Conservation (phyloP, 2,797 vertebrate genomes). For the Scleropages formosus region DNA sequence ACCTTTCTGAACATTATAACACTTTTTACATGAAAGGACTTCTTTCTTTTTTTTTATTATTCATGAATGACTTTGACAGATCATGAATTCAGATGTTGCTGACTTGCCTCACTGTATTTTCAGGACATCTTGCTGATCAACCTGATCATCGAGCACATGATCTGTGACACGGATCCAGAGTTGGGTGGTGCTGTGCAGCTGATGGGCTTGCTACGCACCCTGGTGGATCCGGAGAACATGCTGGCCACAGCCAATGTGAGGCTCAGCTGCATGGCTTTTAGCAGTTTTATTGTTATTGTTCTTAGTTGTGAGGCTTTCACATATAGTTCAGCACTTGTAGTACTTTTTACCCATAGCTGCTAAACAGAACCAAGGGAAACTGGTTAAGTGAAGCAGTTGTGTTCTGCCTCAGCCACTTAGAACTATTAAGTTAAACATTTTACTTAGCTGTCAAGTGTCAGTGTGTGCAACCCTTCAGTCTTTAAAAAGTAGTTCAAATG, state of each 20-base stretch:
- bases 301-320: neutral
- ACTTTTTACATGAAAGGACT: too few relatives aligned
- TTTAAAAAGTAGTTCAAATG: neutral
- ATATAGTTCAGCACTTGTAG: neutral
- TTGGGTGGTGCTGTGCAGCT: conserved; percentile 96
- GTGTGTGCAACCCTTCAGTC: too few relatives aligned
- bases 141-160: conserved; percentile 99
- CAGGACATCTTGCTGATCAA: conserved; percentile 98
- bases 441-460: too few relatives aligned
- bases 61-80: too few relatives aligned
- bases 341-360: neutral
- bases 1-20: too few relatives aligned
- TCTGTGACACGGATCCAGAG: conserved; percentile 98
- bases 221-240: conserved; percentile 99
- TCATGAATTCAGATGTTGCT: too few relatives aligned
- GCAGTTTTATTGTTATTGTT: neutral
- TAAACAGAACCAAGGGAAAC: too few relatives aligned
- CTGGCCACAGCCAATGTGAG: conserved; percentile 96
- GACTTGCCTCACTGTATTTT: neutral
- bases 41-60: too few relatives aligned
- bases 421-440: too few relatives aligned
- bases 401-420: too few relatives aligned
- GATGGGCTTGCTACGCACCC: conserved; percentile 94
- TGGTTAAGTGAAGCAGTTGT: neutral
- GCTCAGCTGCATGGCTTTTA: conserved; percentile 5